Evolutionary conservation across 2,888 invertebrate genomes (phyloP).

Genomic region (Oxystoma pomonae): DNA sequence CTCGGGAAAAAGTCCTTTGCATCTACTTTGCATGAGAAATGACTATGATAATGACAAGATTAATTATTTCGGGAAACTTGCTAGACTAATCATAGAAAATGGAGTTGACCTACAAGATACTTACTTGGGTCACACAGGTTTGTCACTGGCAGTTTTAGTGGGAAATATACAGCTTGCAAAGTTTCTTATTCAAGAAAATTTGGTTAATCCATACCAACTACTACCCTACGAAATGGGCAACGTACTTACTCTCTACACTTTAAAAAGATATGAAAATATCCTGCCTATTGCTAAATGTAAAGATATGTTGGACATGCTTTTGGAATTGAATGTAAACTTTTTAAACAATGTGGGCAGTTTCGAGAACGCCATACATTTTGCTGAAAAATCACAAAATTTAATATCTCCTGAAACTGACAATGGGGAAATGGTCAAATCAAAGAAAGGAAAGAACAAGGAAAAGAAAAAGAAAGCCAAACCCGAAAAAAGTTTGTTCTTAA

Average conservation of each 20-base stretch:
- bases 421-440: slow-evolving; percentile 4
- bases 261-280: slow-evolving; percentile 36
- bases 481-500: slow-evolving; percentile 12
- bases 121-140: slow-evolving; percentile 42
- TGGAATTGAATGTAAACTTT: slow-evolving; percentile 37
- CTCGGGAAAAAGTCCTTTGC: slow-evolving; percentile 41
- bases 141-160: slow-evolving; percentile 41
- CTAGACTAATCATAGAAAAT: slow-evolving; percentile 28
- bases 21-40: slow-evolving; percentile 40
- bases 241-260: slow-evolving; percentile 37
- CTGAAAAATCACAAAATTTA: slow-evolving; percentile 21
- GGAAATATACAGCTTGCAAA: slow-evolving; percentile 37
- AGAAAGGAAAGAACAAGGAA: slow-evolving; percentile 13
- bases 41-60: slow-evolving; percentile 36
- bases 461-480: slow-evolving; percentile 5
- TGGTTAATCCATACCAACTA: slow-evolving; percentile 35
- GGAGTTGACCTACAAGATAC: slow-evolving; percentile 27
- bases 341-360: slow-evolving; percentile 32
- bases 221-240: slow-evolving; percentile 41
- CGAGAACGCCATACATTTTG: slow-evolving; percentile 40
- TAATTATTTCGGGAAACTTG: slow-evolving; percentile 30
- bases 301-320: slow-evolving; percentile 32
- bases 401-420: not conserved
- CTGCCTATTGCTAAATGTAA: slow-evolving; percentile 30
- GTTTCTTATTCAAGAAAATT: slow-evolving; percentile 29